Conservation (phyloP, 2,888 invertebrate genomes). For the Malacosoma neustria region DNA sequence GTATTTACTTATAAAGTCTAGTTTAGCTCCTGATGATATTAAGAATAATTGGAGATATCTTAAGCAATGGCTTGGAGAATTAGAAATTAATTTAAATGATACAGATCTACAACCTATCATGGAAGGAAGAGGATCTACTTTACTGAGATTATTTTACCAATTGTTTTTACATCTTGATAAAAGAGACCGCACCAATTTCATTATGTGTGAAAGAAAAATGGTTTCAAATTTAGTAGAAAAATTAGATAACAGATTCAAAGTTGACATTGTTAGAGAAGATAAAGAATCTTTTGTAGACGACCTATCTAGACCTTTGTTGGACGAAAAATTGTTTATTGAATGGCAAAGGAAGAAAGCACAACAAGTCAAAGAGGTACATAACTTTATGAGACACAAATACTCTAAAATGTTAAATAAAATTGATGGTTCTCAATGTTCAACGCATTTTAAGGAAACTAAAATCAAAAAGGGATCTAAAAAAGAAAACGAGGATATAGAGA, state of each 20-base stretch:
- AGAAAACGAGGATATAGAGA: slow-evolving; percentile 47
- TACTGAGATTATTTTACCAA: slow-evolving; percentile 76
- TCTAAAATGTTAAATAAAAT: slow-evolving; percentile 46
- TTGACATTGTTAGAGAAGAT: slow-evolving; percentile 40
- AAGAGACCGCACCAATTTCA: slow-evolving; percentile 71
- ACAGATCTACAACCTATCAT: slow-evolving; percentile 62
- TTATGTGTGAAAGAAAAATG: slow-evolving; percentile 60
- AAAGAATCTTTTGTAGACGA: slow-evolving; percentile 46
- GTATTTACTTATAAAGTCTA: slow-evolving; percentile 53
- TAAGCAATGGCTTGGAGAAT: slow-evolving; percentile 62
- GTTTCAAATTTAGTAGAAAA: slow-evolving; percentile 52
- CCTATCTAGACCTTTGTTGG: slow-evolving; percentile 53
- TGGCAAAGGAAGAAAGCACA: slow-evolving; percentile 73
- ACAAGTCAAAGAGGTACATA: slow-evolving; percentile 54
- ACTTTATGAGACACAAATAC: slow-evolving; percentile 51
- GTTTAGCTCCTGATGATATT: slow-evolving; percentile 46
- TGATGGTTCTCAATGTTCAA: slow-evolving; percentile 33
- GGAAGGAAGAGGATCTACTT: slow-evolving; percentile 59
- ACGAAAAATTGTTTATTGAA: slow-evolving; percentile 65
- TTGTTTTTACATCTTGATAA: slow-evolving; percentile 76
- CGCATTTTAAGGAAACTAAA: slow-evolving; percentile 16
- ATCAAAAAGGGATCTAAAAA: slow-evolving; percentile 20
- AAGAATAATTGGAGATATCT: slow-evolving; percentile 70
- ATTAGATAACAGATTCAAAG: slow-evolving; percentile 45
- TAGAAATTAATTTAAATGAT: slow-evolving; percentile 59